Conservation (phyloP, 2,888 invertebrate species). For the Rhimphoctona megacephalus region DNA sequence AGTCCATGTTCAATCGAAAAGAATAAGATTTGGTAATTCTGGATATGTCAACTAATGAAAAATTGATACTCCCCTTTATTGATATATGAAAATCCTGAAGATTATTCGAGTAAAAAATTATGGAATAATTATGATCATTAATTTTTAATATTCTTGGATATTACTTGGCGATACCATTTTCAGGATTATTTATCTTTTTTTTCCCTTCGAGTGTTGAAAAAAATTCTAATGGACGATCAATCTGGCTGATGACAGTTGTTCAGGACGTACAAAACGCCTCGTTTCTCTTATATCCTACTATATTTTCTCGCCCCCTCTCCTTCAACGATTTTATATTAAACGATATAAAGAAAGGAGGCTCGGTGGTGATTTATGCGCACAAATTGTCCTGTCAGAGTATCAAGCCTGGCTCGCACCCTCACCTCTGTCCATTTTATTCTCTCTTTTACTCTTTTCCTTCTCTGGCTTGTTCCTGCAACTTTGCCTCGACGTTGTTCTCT, state of each 20-base stretch:
- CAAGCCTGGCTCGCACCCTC: constrained; percentile 49
- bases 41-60: not conserved
- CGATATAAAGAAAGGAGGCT: constrained; percentile 82
- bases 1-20: not conserved
- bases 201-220: constrained; percentile 8
- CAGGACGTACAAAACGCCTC: constrained; percentile 74
- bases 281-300: constrained; percentile 68
- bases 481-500: constrained; percentile 58
- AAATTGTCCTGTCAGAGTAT: constrained; percentile 82
- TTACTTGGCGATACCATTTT: constrained; percentile 12
- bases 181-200: constrained; percentile 34
- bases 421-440: constrained; percentile 70
- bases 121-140: not conserved
- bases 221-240: constrained; percentile 76
- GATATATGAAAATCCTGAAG: not conserved
- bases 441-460: constrained; percentile 47
- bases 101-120: not conserved
- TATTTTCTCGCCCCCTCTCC: not conserved
- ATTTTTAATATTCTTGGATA: not conserved
- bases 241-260: constrained; percentile 79
- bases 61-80: not conserved
- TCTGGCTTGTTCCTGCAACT: constrained; percentile 34
- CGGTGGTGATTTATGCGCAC: constrained; percentile 84
- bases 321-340: constrained; percentile 81
- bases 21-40: not conserved